Conservation (phyloP, 2,113 vertebrate genomes). For the Actenoides hombroni region DNA sequence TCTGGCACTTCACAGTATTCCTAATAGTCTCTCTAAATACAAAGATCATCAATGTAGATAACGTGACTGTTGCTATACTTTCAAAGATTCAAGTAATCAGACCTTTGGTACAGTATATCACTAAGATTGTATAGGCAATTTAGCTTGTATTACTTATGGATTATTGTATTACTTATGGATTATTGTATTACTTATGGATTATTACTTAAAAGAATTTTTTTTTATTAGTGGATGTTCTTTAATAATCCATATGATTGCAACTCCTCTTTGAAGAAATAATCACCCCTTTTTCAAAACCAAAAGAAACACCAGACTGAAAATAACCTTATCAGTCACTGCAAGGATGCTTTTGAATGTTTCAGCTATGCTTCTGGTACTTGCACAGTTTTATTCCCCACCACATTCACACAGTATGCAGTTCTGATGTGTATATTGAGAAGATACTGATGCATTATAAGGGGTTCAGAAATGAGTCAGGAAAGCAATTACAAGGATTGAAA, state of each 20-base stretch:
- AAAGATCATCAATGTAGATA: background rate
- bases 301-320: constrained; percentile 17
- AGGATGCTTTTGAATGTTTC: background rate
- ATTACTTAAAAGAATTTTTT: background rate
- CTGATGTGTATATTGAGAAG: background rate
- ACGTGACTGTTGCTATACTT: background rate
- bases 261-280: background rate
- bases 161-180: background rate
- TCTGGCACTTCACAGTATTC: background rate
- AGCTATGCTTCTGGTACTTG: background rate
- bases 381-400: background rate
- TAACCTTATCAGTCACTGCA: constrained; percentile 4
- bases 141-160: background rate
- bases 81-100: background rate
- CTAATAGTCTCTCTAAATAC: background rate
- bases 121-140: background rate
- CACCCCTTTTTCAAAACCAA: background rate
- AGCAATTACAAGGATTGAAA: background rate
- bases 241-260: background rate
- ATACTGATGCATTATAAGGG: background rate
- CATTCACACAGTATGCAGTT: background rate
- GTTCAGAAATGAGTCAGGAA: background rate
- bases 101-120: background rate
- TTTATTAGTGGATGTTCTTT: constrained; percentile 13
- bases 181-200: background rate